phyloP scores from a whole-genome alignment of 2,797 vertebrate species.

The Myiotriccus ornatus region DNA sequence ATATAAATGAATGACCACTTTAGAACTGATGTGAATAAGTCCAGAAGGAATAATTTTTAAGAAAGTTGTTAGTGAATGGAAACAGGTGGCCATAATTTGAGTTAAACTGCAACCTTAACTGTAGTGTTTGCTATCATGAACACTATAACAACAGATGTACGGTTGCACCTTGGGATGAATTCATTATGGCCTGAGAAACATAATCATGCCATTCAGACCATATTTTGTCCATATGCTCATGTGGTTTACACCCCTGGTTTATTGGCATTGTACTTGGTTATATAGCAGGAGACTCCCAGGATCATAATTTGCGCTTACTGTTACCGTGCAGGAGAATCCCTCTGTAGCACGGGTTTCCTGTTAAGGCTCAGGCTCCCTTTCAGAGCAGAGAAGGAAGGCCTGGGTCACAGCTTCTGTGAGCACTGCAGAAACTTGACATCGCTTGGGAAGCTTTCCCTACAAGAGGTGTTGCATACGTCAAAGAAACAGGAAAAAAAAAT shows the following conservation, averaged over 20 bases:
- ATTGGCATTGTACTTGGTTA: conserved; percentile 62
- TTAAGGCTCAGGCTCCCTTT: background rate
- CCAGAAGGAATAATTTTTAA: conserved; percentile 58
- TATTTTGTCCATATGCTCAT: conserved; percentile 73
- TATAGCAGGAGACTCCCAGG: conserved; percentile 64
- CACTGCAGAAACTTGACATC: background rate
- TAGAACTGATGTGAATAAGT: background rate
- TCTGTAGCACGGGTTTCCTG: background rate
- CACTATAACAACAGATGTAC: conserved; percentile 67
- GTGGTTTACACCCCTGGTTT: conserved; percentile 66
- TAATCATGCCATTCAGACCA: conserved; percentile 70
- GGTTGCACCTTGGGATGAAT: conserved; percentile 72
- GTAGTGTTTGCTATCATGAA: conserved; percentile 48
- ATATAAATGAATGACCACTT: background rate
- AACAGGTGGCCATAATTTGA: conserved; percentile 56
- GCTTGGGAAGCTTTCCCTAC: background rate
- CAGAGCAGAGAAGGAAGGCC: background rate
- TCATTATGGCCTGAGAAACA: conserved; percentile 69
- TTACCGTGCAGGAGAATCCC: conserved; percentile 25
- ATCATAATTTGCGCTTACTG: conserved; percentile 69
- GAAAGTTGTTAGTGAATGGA: conserved; percentile 49
- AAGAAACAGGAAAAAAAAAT: conserved; percentile 15
- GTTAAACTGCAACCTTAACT: conserved; percentile 59
- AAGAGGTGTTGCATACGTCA: background rate
- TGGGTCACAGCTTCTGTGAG: background rate